phyloP scores from a whole-genome alignment of 2,888 invertebrate species.

The Platycheirus albimanus region DNA sequence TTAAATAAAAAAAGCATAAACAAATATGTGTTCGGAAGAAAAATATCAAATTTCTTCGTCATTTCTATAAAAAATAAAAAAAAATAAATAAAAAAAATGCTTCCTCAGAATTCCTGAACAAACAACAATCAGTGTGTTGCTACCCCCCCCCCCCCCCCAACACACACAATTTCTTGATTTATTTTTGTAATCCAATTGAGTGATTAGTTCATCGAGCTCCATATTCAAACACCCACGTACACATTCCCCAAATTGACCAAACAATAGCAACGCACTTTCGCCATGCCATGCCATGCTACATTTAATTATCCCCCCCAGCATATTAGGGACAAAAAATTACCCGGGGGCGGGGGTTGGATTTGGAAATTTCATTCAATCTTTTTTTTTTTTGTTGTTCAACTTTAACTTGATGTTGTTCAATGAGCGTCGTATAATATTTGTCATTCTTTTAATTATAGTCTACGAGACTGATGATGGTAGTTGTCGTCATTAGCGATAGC shows the following conservation, averaged over 20 bases:
- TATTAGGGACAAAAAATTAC: not conserved
- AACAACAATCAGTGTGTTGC: not conserved
- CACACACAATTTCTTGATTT: constrained; percentile 17
- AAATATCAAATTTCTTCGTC: not conserved
- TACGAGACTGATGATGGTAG: constrained; percentile 2
- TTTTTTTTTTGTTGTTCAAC: constrained; percentile 20
- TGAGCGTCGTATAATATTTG: constrained; percentile 10
- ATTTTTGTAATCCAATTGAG: constrained; percentile 36
- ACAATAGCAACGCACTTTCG: constrained; percentile 28
- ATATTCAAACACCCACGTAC: constrained; percentile 23
- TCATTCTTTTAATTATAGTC: constrained; percentile 54
- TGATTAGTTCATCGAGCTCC: constrained; percentile 57
- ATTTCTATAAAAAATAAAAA: constrained; percentile 1
- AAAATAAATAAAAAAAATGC: no score
- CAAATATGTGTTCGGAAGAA: not conserved
- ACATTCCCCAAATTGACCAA: constrained; percentile 28
- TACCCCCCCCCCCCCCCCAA: not conserved
- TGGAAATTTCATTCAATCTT: constrained; percentile 13
- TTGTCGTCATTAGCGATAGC: constrained; percentile 33
- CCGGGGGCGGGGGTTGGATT: not conserved
- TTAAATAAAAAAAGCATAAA: not conserved
- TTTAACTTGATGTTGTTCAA: constrained; percentile 28
- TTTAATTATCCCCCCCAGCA: constrained; percentile 34
- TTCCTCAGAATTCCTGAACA: not conserved
- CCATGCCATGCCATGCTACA: no score